Base-by-base conservation (phyloP, 2,113 vertebrate species). In the Phalacrocorax aristotelis region DNA sequence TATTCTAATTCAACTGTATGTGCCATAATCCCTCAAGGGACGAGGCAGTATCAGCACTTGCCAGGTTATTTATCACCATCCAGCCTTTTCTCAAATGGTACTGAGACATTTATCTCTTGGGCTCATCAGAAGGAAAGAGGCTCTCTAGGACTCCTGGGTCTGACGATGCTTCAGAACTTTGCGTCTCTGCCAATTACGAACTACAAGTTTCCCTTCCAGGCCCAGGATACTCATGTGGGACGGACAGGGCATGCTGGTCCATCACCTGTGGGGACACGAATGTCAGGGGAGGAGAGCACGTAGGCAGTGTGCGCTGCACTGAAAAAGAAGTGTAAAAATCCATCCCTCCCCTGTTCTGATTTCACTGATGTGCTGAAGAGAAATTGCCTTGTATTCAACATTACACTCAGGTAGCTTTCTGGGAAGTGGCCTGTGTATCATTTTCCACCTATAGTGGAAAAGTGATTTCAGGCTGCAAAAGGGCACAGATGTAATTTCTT, bases 221-320 rank as follows among this genome's bases (percentile, higher is more conserved):
- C 13, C 34, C 51, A 32, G 57, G 30, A 49, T 18, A 23, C 22
- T n/a, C 0, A 0, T 10, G 2, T 2, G 0, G 52, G 46, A 79
- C 15, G 30, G 29, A 65, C 20, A 62, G 36, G 34, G 22, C 1
- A 1, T 3, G 3, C 40, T 60, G 26, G 22, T 70, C 64, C 8
- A 11, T 61, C 44, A 12, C 44, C 34, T 36, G 25, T 23, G n/a
- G 25, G 52, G 20, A 57, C 54, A 74, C 0, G 1, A 58, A 10
- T 6, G 27, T 46, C 54, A 64, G 8, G 16, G n/a, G 36, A 78
- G 46, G 26, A 83, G 44, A 66, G 30, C 46, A 94, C 25, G 21
- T 27, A 55, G 13, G 13, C 29, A 36, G 11, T 6, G 19, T 42
- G 29, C 1, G 0, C 58, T 27, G 8, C 3, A 3, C 18, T 64